Evolutionary conservation across 2,113 vertebrate species (phyloP), one percentile per base, ranked within the genome.

Genomic region (Mixornis gularis): DNA sequence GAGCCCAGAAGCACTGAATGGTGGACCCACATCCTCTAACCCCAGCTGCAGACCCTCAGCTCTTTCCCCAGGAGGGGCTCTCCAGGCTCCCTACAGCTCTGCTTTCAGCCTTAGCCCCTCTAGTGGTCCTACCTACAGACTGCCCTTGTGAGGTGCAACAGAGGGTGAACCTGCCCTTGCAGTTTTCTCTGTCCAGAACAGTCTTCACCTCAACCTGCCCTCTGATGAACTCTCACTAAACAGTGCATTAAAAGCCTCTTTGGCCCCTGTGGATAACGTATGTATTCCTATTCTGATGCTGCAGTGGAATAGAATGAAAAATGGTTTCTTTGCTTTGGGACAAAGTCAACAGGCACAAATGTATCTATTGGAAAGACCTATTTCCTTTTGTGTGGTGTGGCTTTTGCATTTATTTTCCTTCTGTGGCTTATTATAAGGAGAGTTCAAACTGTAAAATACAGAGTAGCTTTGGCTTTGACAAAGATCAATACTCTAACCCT

Each of bases 21-120:
- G 22, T 13, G 0, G 30, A 13, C n/a, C 29, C 16, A 17, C 0
- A 1, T 60, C 17, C 26, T 66, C 55, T 8, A 43, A 44, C 1
- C 6, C n/a, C 12, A 53, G 49, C 12, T 48, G 59, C 58, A 91
- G 53, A 19, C 15, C 17, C 6, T 7, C 3, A 59, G 64, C 20
- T 41, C 30, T 32, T 66, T 36, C 36, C 32, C 21, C 26, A 15
- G 44, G 44, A 59, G 44, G 32, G 51, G 13, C 27, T 4, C n/a
- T 38, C 5, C 1, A 29, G 83, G 46, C 7, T 51, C 40, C 58
- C 7, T 34, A 4, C n/a, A 80, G 43, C 43, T 69, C 59, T 51
- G 25, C 26, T 68, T 74, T 71, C 56, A 59, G 43, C 48, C 22
- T 66, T 27, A 51, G 48, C 72, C 38, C 79, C 72, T 85, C 63